These are phyloP conservation scores for Sphaeridia pumilis DNA, from an alignment of 2,888 invertebrate genomes.

Conservation along the genomic window DNA sequence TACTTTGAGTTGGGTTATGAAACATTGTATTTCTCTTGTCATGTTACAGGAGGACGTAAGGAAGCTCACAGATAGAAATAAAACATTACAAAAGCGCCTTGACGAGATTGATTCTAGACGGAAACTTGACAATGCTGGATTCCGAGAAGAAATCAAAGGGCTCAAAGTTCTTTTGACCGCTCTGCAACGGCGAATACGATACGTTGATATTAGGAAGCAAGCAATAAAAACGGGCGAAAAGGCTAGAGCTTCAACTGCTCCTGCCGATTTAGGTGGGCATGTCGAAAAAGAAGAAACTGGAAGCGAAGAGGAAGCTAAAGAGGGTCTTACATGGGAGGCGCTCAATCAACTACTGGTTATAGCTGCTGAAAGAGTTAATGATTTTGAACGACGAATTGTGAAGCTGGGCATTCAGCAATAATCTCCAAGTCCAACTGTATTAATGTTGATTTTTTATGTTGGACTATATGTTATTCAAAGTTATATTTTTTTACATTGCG, in stretches of 20 bases:
- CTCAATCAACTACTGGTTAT: slow-evolving; percentile 10
- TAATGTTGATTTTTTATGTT: no score
- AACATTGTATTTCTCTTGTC: not conserved
- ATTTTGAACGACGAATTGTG: slow-evolving; percentile 3
- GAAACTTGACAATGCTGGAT: slow-evolving; percentile 26
- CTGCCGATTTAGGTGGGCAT: not conserved
- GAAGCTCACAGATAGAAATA: slow-evolving; percentile 16
- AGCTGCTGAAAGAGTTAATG: slow-evolving; percentile 6
- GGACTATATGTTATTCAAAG: no score
- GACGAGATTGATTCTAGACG: slow-evolving; percentile 22
- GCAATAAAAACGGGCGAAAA: not conserved
- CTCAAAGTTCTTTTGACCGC: slow-evolving; percentile 15
- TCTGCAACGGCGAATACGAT: slow-evolving; percentile 13
- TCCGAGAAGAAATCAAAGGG: slow-evolving; percentile 22
- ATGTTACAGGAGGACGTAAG: slow-evolving; percentile 12
- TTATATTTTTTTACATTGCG: no score
- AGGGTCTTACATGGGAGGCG: slow-evolving; percentile 10
- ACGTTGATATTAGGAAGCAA: slow-evolving; percentile 2
- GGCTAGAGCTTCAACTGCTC: slow-evolving; percentile 6
- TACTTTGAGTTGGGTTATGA: not conserved
- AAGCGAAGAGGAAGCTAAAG: slow-evolving; percentile 2
- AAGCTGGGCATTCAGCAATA: slow-evolving; percentile 5
- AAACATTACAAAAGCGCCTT: slow-evolving; percentile 22
- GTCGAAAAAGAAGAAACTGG: not conserved
- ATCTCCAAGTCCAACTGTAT: no score